Evolutionary conservation across 2,797 vertebrate species (phyloP), one percentile per base, ranked within the genome.

Genomic region (Gymnodraco acuticeps): DNA sequence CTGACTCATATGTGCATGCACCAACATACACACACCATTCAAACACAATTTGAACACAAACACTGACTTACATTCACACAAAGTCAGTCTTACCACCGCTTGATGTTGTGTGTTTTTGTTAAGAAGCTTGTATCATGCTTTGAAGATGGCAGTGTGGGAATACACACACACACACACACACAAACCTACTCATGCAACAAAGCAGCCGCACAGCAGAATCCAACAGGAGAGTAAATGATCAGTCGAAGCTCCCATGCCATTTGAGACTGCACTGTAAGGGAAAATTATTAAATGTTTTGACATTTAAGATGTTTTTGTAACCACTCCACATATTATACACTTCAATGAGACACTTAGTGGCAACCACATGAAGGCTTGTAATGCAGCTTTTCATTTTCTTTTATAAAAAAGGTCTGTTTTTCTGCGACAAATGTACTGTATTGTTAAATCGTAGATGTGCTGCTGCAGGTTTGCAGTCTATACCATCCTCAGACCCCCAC

Each of bases 61-160:
- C 52, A 45, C 20, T 33, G 45, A 78, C 73, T 74, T 75, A 85
- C 75, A 73, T 20, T 73, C 54, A 62, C 67, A 62, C 69, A 84
- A 75, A 84, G 82, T 20, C 81, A 80, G 82, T 86, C 75, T 74
- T 63, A 12, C 58, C 15, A 5, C 73, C 5, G 70, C 83, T 86
- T 68, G 70, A 88, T 88, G 76, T 85, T 78, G 77, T 80, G 86
- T 76, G 80, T 58, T 89, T 86, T 82, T 83, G 79, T 81, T 88
- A 87, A 89, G 87, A 89, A 75, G 88, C 81, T 80, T 63, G 79
- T 46, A 77, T 86, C 85, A 73, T 74, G 82, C 85, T 81, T 83
- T 10, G 82, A 82, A 77, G 69, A 66, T 41, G 45, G 74, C 72
- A 55, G 70, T 58, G 61, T 23, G 61, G 50, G 60, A 75, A 80